Evolutionary conservation across 2,113 vertebrate species (phyloP), one percentile per base, ranked within the genome.

Genomic region (Notiomystis cincta): DNA sequence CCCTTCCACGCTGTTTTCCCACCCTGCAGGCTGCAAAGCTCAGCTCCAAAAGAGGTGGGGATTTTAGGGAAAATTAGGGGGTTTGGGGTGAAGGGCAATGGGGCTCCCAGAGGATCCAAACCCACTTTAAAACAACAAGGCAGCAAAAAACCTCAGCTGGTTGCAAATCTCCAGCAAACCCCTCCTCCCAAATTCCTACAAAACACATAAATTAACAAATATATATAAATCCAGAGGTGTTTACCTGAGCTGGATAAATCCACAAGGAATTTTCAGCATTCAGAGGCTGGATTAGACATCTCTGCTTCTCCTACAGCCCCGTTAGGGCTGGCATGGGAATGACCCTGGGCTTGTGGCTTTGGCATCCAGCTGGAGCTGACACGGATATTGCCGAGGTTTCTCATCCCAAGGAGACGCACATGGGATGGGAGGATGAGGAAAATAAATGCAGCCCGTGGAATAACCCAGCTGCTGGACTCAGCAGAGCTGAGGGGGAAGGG

Each of bases 161-260:
- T 2, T 42, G 28, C 57, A 58, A 50, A 62, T 13, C 40, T 28
- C n/a, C 24, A 25, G 70, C 65, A n/a, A 95, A 81, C 7, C 4
- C 19, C 50, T 20, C 57, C 24, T 35, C 64, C 40, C 21, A 20
- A 38, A 64, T 15, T 31, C 11, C 24, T 11, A 12, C 4, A 16
- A 65, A 65, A 35, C 13, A 35, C 0, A 67, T 0, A 54, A 58
- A 40, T 25, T 18, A 8, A 16, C 2, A 44, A 28, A 13, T 24
- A 25, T 1, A 14, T 2, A 38, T 3, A 50, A 62, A 42, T 5
- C 47, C 27, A 25, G 31, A 72, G 11, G 24, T 16, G 13, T 94
- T 95, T 96, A 97, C 96, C 89, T 84, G 86, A 83, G 33, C 16
- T 57, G 16, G 79, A 30, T 44, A 44, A 73, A 69, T 38, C 40